Percentiles rank a stretch among this genome's conserved stretches.
Evolutionary conservation across 2,113 vertebrate species (phyloP).

Genomic region (Pyrgilauda ruficollis): DNA sequence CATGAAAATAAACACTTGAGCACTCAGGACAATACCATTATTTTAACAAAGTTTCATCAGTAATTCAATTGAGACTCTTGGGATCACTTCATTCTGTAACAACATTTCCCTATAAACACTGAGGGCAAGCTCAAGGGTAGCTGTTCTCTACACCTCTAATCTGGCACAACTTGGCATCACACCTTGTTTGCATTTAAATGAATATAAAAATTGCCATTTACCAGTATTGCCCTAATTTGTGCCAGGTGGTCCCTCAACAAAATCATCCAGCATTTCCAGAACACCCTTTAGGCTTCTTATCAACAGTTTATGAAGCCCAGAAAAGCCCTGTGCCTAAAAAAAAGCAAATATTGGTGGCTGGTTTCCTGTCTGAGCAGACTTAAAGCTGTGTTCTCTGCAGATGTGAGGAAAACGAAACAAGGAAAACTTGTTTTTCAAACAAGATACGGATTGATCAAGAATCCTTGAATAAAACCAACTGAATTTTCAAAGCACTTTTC

Average conservation of each 20-base stretch:
- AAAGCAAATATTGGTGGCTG: neutral
- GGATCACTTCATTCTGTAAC: neutral
- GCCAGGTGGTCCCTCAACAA: neutral
- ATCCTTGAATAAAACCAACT: neutral
- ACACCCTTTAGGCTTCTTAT: neutral
- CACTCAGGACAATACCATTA: neutral
- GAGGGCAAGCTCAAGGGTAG: neutral
- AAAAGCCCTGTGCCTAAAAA: neutral
- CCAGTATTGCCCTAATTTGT: neutral
- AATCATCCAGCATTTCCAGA: neutral
- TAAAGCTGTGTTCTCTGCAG: neutral
- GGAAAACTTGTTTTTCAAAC: conserved; percentile 31
- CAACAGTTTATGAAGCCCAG: neutral
- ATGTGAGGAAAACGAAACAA: neutral
- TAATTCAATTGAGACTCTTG: neutral
- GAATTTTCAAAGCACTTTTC: neutral
- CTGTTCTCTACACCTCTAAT: neutral
- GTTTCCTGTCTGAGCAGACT: conserved; percentile 42
- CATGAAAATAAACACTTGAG: neutral
- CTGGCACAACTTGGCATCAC: neutral
- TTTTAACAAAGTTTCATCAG: neutral
- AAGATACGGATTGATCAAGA: neutral
- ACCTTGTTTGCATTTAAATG: neutral
- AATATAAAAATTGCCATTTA: neutral
- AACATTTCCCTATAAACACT: neutral